Evolutionary conservation across 2,113 vertebrate species (phyloP), one percentile per base, ranked within the genome.

Genomic region (Hippocampus mohnikei): DNA sequence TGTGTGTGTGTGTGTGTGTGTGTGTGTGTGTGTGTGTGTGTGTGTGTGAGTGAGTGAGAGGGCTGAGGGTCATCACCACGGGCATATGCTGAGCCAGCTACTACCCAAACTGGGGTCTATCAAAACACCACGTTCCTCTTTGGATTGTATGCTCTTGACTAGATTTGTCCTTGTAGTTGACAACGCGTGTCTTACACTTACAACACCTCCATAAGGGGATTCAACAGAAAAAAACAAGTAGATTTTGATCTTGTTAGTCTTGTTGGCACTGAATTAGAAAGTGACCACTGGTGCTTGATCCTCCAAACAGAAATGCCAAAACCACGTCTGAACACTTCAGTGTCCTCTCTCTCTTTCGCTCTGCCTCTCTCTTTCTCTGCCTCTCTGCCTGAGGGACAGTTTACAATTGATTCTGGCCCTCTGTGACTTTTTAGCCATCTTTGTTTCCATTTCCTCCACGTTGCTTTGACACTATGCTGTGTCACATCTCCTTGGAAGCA

Each of bases 281-380:
- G 83, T 76, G 83, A 79, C 83, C 87, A 23, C 65, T 71, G 88
- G 83, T 88, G 82, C 86, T 84, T 25, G 16, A 75, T 63, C 71
- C 74, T 69, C 55, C 74, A 48, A 67, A 68, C 40, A 68, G 2
- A 75, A 75, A 84, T 73, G 88, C 88, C 90, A 91, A 89, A 90
- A 88, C 76, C 83, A 84, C 87, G 81, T 85, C 80, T 72, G 76
- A 88, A 86, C 86, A 89, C 86, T 88, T 87, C 88, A 80, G 85
- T 88, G 84, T 88, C 83, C 81, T 88, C 81, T 80, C 44, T 72
- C 72, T 78, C 23, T 74, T 15, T 41, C 29, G 70, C 56, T 67
- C 7, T 56, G 12, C 67, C 70, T 50, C 65, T 69, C 8, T 53
- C 60, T 67, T 5, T 41, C 67, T 61, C 73, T 64, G 52, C 76